Percentiles rank a stretch among this genome's conserved stretches.
Conservation (phyloP, 2,888 invertebrate species). For the Diadegma fenestrale region DNA sequence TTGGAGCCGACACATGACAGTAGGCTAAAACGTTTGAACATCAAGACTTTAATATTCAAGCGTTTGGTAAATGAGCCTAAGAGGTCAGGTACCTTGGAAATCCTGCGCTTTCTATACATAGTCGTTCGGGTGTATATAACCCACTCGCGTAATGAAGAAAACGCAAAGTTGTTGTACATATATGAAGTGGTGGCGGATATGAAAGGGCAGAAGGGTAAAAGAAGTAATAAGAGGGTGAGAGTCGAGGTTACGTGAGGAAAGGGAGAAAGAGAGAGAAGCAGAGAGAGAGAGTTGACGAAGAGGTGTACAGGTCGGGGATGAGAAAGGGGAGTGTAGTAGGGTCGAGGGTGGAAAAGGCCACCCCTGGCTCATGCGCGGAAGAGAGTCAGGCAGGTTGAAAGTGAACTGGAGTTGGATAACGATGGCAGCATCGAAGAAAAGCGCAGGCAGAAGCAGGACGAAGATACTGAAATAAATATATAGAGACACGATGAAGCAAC, state of each 20-base stretch:
- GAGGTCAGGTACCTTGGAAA: conserved; percentile 49
- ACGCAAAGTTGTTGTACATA: conserved; percentile 50
- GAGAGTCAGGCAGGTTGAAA: conserved; percentile 33
- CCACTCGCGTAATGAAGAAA: conserved; percentile 48
- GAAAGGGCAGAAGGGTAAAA: conserved; percentile 17
- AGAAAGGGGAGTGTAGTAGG: neutral
- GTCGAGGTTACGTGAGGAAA: conserved; percentile 2
- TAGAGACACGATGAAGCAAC: conserved; percentile 38
- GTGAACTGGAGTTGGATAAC: conserved; percentile 30
- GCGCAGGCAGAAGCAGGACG: conserved; percentile 51
- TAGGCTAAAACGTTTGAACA: conserved; percentile 22
- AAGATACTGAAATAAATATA: conserved; percentile 29
- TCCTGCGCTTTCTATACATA: neutral
- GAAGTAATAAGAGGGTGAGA: conserved; percentile 24
- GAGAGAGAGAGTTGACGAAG: conserved; percentile 16
- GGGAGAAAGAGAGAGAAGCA: conserved; percentile 11
- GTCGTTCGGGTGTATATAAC: conserved; percentile 7
- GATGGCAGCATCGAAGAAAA: conserved; percentile 38
- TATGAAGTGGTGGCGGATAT: conserved; percentile 43
- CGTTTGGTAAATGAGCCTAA: conserved; percentile 45
- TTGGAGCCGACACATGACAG: neutral
- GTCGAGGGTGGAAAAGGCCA: conserved; percentile 37
- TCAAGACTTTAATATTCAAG: conserved; percentile 37
- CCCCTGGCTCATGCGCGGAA: conserved; percentile 56
- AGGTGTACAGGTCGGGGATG: neutral